These are phyloP conservation scores for Erythrocercus mccallii DNA, from an alignment of 2,113 vertebrate species.

Conservation along the genomic window DNA sequence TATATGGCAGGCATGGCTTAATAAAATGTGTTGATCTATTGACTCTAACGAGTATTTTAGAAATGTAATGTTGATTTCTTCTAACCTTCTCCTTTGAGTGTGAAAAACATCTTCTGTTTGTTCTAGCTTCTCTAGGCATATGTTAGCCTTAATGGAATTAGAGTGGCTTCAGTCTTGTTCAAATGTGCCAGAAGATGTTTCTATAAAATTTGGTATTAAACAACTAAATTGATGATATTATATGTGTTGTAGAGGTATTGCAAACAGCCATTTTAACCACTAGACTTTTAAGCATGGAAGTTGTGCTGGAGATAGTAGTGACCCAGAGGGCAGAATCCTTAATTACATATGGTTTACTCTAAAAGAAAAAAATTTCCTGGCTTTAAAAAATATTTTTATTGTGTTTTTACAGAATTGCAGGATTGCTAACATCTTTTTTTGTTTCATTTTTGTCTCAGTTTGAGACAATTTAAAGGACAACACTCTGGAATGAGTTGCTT, in stretches of 20 bases:
- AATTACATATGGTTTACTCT: background rate
- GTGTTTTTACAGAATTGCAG: background rate
- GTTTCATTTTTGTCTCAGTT: background rate
- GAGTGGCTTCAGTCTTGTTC: background rate
- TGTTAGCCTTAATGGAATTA: background rate
- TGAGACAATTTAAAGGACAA: background rate
- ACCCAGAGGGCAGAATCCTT: background rate
- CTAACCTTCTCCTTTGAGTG: background rate
- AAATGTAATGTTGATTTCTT: background rate
- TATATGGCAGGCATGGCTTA: background rate
- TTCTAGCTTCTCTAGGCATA: background rate
- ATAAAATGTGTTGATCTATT: background rate
- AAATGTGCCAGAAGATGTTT: background rate
- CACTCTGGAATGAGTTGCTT: background rate
- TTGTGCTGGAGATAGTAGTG: background rate
- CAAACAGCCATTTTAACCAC: background rate
- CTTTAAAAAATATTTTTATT: background rate
- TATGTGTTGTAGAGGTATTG: background rate
- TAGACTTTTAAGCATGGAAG: background rate
- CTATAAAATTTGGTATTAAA: background rate
- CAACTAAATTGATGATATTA: background rate
- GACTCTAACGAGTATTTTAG: background rate
- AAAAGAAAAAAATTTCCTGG: background rate
- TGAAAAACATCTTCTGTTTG: slow-evolving; percentile 6
- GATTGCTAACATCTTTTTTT: background rate